phyloP scores from a whole-genome alignment of 2,888 invertebrate species.

The Baccha elongata region DNA sequence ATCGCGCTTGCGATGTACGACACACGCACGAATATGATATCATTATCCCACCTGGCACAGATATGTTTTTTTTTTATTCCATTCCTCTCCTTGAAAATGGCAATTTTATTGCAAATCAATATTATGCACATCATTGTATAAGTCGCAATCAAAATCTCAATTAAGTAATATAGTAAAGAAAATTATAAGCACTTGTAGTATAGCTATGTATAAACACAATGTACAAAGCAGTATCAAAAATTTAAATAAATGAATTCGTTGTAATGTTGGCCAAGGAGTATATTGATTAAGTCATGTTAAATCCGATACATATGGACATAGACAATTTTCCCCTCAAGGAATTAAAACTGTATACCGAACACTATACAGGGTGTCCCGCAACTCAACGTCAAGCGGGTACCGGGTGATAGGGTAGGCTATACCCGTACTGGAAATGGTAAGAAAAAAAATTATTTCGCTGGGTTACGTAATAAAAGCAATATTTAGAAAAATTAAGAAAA shows the following conservation, averaged over 20 bases:
- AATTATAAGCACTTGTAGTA: conserved; percentile 32
- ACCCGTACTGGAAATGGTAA: too few species aligned
- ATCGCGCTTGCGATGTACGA: conserved; percentile 55
- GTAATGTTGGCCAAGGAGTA: conserved; percentile 30
- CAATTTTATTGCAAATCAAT: conserved; percentile 52
- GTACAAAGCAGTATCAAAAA: conserved; percentile 36
- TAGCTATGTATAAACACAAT: conserved; percentile 24
- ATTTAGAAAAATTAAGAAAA: too few species aligned
- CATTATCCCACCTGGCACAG: conserved; percentile 51
- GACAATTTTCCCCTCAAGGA: not conserved
- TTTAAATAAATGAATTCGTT: conserved; percentile 49
- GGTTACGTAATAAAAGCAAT: too few species aligned
- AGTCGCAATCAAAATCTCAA: conserved; percentile 60
- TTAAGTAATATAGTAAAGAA: conserved; percentile 54
- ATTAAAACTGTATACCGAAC: not conserved
- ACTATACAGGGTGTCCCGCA: not conserved
- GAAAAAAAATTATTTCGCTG: too few species aligned
- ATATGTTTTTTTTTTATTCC: conserved; percentile 37
- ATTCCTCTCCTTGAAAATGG: conserved; percentile 33
- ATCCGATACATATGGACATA: not conserved
- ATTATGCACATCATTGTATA: conserved; percentile 42
- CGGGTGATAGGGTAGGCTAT: too few species aligned
- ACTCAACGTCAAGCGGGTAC: too few species aligned
- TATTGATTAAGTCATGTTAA: conserved; percentile 37
- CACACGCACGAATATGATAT: conserved; percentile 58